Evolutionary conservation across 2,113 vertebrate species (phyloP).

Genomic region (Oophaga pumilio): DNA sequence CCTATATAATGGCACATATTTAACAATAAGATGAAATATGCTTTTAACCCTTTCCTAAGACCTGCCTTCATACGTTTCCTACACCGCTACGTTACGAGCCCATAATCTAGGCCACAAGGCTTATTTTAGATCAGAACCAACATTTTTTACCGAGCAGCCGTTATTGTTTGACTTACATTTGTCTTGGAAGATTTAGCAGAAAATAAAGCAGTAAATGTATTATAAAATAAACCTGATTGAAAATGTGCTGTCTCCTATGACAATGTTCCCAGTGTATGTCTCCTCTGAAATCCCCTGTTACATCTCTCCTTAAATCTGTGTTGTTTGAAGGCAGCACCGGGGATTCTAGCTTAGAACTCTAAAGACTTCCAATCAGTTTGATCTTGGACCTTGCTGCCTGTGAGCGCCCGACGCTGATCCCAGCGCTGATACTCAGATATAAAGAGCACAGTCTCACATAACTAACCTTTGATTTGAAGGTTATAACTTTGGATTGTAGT

Average conservation of each 20-base stretch:
- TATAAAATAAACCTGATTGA: neutral
- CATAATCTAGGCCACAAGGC: neutral
- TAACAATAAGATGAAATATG: neutral
- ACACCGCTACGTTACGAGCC: neutral
- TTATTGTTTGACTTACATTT: neutral
- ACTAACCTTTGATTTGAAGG: constrained; percentile 40
- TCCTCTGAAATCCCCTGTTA: constrained; percentile 24
- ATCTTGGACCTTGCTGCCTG: constrained; percentile 27
- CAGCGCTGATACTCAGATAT: constrained; percentile 10
- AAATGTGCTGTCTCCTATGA: constrained; percentile 13
- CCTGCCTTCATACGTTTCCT: neutral
- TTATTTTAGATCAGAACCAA: neutral
- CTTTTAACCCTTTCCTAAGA: neutral
- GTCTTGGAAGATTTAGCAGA: neutral
- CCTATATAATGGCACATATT: neutral
- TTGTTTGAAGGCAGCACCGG: constrained; percentile 32
- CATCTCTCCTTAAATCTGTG: neutral
- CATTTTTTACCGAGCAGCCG: neutral
- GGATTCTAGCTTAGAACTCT: constrained; percentile 31
- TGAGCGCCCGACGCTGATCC: constrained; percentile 9
- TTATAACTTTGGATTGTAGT: constrained; percentile 26
- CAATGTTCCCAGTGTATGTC: constrained; percentile 3
- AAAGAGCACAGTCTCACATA: neutral
- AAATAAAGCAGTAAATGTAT: neutral
- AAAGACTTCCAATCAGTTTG: constrained; percentile 33